These are phyloP conservation scores for Rotaria macrura DNA, from an alignment of 2,888 invertebrate genomes.

Conservation along the genomic window DNA sequence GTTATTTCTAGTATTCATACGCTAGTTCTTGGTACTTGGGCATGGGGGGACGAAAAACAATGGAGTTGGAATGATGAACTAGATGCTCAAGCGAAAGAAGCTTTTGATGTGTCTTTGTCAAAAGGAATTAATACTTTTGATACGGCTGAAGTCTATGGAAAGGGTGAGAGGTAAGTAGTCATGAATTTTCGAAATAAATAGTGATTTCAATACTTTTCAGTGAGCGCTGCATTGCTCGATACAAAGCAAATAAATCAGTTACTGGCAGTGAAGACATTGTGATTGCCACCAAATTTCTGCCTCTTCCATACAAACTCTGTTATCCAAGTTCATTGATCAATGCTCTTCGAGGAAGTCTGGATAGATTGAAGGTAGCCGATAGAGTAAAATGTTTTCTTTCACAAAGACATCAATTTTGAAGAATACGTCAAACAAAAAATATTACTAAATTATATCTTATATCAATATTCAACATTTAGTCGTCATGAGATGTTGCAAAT, in stretches of 20 bases:
- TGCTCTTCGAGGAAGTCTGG: conserved; percentile 7
- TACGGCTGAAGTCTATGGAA: background rate
- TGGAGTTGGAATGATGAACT: background rate
- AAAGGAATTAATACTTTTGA: conserved; percentile 10
- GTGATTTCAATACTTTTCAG: background rate
- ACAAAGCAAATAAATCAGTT: background rate
- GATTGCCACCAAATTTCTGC: background rate
- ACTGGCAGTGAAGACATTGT: background rate
- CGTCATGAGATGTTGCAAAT: no score
- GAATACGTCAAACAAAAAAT: no score
- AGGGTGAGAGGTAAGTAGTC: background rate
- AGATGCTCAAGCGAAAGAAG: background rate
- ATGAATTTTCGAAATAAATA: no score
- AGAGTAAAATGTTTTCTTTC: no score
- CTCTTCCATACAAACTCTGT: background rate
- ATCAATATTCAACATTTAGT: no score
- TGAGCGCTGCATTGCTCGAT: conserved; percentile 21
- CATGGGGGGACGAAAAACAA: background rate
- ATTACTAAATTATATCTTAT: no score
- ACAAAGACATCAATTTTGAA: no score
- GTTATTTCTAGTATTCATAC: no score
- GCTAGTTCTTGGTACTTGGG: background rate
- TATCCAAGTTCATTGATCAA: background rate
- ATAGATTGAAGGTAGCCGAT: background rate
- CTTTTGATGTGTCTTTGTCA: conserved; percentile 4